Base-by-base conservation (phyloP, 1,140 invertebrate species). In the Battus philenor region DNA sequence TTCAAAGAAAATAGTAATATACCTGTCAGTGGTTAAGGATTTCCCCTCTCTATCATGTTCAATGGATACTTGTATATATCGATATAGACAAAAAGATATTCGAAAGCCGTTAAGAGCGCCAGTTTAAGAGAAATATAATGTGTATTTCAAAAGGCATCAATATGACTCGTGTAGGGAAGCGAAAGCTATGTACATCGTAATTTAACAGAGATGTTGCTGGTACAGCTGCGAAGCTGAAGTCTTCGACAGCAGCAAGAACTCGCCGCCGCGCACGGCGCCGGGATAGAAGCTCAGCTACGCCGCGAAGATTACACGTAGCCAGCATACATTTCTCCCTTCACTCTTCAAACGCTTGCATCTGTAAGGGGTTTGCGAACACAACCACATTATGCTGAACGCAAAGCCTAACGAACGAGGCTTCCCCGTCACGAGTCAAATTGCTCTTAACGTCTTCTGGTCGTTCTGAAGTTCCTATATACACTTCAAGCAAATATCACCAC, bases 321-420 rank as follows among this genome's bases (percentile, higher is more conserved):
- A 45, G 2, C 45, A 11, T 17, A 34, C 15, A 46, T 47, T n/a
- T n/a, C 50, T 50, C 17, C 59, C 59, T 79, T 70, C 68, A 49
- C 39, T 75, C 71, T 79, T 80, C 72, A 29, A 68, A n/a, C n/a
- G n/a, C 74, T 80, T 74, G 68, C 66, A 85, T 74, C 81, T 85
- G 81, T 67, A 85, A 85, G 78, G 75, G 81, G 70, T 66, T 81
- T 80, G 81, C 74, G 77, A 79, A 80, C 70, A 77, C 76, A 81
- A 78, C 81, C 78, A 84, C 70, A 83, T 85, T 83, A 85, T 85
- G 73, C 74, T 82, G 81, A 80, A 73, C 81, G 64, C 68, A 74
- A 73, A 59, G 67, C 81, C 81, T 81, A 79, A 59, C 46, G 20
- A 46, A 54, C 52, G 62, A 57, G 43, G 75, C 81, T 82, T 82